A percentile compares a stretch with the other conserved stretches of the same genome.
phyloP scores from a whole-genome alignment of 1,140 invertebrate genomes.

The Drosophila orena region DNA sequence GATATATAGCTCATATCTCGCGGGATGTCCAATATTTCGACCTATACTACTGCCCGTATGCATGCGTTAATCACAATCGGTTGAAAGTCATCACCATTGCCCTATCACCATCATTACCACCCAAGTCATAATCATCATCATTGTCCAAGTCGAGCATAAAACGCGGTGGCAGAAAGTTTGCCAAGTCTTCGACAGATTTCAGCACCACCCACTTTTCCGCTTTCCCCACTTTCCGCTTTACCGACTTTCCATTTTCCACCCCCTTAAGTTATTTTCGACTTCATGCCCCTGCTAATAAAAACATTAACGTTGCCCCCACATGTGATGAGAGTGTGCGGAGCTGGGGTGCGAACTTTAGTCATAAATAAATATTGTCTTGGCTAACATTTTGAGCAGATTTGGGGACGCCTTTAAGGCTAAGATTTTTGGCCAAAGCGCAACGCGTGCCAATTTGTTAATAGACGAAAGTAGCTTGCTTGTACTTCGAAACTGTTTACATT shows the following conservation, averaged over 20 bases:
- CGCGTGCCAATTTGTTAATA: slow-evolving; percentile 82
- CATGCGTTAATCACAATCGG: slow-evolving; percentile 52
- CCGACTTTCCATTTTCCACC: neutral
- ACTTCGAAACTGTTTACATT: slow-evolving; percentile 78
- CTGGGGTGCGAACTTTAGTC: slow-evolving; percentile 61
- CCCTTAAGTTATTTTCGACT: slow-evolving; percentile 12
- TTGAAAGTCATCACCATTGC: slow-evolving; percentile 49
- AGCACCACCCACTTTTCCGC: neutral
- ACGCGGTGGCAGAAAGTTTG: slow-evolving; percentile 50
- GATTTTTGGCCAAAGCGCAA: slow-evolving; percentile 20
- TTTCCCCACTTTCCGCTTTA: neutral
- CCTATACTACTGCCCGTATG: neutral
- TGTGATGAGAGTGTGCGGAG: neutral
- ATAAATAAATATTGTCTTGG: slow-evolving; percentile 76
- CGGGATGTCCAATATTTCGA: neutral
- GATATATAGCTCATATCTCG: too few species aligned
- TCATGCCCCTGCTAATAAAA: slow-evolving; percentile 61
- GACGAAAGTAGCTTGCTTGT: slow-evolving; percentile 59
- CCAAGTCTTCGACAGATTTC: slow-evolving; percentile 29
- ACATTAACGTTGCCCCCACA: slow-evolving; percentile 54
- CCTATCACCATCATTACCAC: slow-evolving; percentile 3
- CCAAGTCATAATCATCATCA: neutral
- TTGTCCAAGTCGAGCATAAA: slow-evolving; percentile 45
- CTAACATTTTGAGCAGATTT: slow-evolving; percentile 71
- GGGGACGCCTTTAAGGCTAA: slow-evolving; percentile 38